Percentiles rank a stretch among this genome's conserved stretches.
Conservation (phyloP, 2,113 vertebrate species). For the Sorex araneus region DNA sequence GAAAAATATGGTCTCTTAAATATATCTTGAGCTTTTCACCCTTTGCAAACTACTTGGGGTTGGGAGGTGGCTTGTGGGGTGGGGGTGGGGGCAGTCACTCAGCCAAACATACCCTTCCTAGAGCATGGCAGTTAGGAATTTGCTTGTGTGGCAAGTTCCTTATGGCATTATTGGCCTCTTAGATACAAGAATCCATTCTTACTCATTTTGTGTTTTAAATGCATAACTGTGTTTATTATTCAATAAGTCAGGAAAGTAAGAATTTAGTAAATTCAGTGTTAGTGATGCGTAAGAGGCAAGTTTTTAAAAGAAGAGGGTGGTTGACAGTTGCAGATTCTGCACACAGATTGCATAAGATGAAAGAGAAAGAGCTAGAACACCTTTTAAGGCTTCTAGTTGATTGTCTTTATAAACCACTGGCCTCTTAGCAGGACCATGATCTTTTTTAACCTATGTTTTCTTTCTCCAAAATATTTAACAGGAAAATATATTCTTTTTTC, state of each 20-base stretch:
- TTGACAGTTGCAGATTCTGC: not conserved
- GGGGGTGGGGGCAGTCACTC: too few species aligned
- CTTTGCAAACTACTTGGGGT: not conserved
- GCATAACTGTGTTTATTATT: not conserved
- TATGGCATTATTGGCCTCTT: not conserved
- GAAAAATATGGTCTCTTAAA: not conserved
- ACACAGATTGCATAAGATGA: not conserved
- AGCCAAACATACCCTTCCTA: not conserved
- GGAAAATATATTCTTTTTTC: not conserved
- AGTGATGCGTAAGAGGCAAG: not conserved
- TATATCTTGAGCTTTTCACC: not conserved
- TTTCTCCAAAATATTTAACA: not conserved
- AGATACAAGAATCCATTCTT: not conserved
- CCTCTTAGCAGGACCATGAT: not conserved
- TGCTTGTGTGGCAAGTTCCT: not conserved
- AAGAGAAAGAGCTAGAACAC: not conserved
- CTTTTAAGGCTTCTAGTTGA: not conserved
- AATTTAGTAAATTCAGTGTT: constrained; percentile 9
- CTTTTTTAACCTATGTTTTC: constrained; percentile 7
- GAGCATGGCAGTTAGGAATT: not conserved
- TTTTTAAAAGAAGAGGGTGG: not conserved
- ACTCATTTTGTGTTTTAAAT: constrained; percentile 27
- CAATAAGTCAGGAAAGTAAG: constrained; percentile 2
- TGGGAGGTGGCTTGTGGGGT: too few species aligned
- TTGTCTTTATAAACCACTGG: not conserved